Evolutionary conservation across 1,140 invertebrate species (phyloP), one percentile per base, ranked within the genome.

Genomic region (Danaus melanippus): DNA sequence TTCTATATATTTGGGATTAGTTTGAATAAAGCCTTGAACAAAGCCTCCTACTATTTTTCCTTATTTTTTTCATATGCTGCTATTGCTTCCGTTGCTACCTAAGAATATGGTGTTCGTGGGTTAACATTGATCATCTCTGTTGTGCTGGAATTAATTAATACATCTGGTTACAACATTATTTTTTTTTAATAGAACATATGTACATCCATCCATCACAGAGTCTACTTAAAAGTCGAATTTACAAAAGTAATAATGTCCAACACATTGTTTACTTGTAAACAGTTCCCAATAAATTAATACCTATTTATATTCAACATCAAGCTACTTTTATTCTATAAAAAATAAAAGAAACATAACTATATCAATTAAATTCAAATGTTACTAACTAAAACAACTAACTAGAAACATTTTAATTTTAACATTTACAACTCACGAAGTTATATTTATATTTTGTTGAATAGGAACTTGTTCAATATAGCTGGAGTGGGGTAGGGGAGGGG

Each of bases 91-190:
- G 6, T 32, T 32, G 21, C 2, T 32, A 42, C 64, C 83, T 90
- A 90, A 60, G 89, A 89, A 74, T 94, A 94, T 10, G 92, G 90
- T 32, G 93, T 94, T 53, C 92, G 89, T 39, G 92, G 92, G 75
- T 92, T 94, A 10, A 94, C 93, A 79, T 93, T 94, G 61, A 94
- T 93, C 92, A 94, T 93, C 81, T 94, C 93, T 62, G 90, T 92
- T 55, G 91, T 93, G 75, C 93, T 93, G 88, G 58, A 90, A 91
- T 59, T 67, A 73, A 74, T 76, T 78, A 63, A 57, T 48, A 64
- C 43, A 58, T 52, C 32, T 41, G 7, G 49, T 51, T 45, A 41
- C 46, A 46, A 11, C 17, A 21, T 1, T 21, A 2, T 21, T 21
- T 21, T 21, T 21, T 21, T 21, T 2, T 2, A 32, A 7, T 32